phyloP scores from a whole-genome alignment of 2,888 invertebrate genomes.

The Odiellus spinosus region DNA sequence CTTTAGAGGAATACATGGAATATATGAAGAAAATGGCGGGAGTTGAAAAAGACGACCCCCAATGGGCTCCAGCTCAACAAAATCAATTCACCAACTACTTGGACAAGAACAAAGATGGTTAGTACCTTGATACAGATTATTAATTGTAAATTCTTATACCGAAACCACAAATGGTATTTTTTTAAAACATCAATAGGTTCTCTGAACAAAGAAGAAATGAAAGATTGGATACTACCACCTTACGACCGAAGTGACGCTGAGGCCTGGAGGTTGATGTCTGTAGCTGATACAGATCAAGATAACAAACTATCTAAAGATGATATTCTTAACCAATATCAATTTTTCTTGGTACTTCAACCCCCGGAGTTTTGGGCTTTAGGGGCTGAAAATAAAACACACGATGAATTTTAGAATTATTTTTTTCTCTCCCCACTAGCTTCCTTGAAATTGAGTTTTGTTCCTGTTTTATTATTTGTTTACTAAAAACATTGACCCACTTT shows the following conservation, averaged over 20 bases:
- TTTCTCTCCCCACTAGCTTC: too few relatives aligned
- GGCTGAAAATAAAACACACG: too few relatives aligned
- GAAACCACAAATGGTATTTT: too few relatives aligned
- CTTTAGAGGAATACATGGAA: constrained; percentile 38
- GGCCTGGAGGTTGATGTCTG: constrained; percentile 36
- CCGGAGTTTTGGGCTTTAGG: constrained; percentile 8
- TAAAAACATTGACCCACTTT: too few relatives aligned
- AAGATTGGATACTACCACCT: constrained; percentile 38
- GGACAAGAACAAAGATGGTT: constrained; percentile 37
- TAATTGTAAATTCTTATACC: too few relatives aligned
- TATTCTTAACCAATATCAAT: constrained; percentile 17
- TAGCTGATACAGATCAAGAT: constrained; percentile 32
- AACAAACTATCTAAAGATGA: constrained; percentile 17
- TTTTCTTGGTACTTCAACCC: constrained; percentile 17
- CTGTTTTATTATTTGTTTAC: too few relatives aligned
- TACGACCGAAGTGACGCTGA: constrained; percentile 39
- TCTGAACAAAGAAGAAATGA: constrained; percentile 35
- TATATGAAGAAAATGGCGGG: constrained; percentile 19
- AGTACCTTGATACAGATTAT: too few relatives aligned
- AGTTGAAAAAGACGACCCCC: constrained; percentile 30
- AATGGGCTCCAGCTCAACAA: constrained; percentile 37
- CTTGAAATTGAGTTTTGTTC: too few relatives aligned
- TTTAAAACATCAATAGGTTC: too few relatives aligned
- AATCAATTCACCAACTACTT: constrained; percentile 36
- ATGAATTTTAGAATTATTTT: too few relatives aligned